Evolutionary conservation across 2,113 vertebrate genomes (phyloP), one percentile per base, ranked within the genome.

Genomic region (Rhea americana): DNA sequence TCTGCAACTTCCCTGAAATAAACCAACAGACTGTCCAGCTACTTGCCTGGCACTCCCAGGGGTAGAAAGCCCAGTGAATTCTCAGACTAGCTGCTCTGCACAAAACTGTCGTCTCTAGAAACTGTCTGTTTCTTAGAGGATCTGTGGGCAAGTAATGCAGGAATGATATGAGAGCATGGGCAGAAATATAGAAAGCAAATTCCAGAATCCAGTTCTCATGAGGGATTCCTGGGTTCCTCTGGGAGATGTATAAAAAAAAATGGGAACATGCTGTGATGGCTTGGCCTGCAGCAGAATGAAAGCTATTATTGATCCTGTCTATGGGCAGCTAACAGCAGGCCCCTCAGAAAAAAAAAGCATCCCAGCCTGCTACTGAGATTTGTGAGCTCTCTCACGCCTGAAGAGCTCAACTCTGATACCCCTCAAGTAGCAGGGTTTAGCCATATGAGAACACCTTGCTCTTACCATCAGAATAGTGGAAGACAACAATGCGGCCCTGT

Each of bases 401-500:
- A 65, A 39, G 37, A 78, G 35, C 48, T 76, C 62, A 24, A 6
- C 59, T 32, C 20, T 8, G 12, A 26, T 6, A 7, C 63, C 41
- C 68, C 28, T 71, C 30, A 37, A 39, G 32, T 10, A 50, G 25
- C 8, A 1, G 25, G 72, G 43, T 56, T 19, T 6, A n/a, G 48
- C 32, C 81, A 51, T 2, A 12, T 0, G 8, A 66, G 26, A 50
- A 45, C 11, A 20, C 6, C 32, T 41, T 0, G 21, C 21, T 81
- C 99, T 98, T 85, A 99, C 99, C 99, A 4, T 99, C 99, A 0
- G 98, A 99, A 95, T 99, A 99, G 95, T 99, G 99, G 97, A 99
- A 99, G 95, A 99, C 99, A 1, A 99, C 98, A 15, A 99, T 99
- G 28, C 99, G 99, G 7, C 99, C 99, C 94, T 99, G 99, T 86